These are phyloP conservation scores for Hyalella azteca DNA, from an alignment of 2,888 invertebrate genomes.

Conservation along the genomic window DNA sequence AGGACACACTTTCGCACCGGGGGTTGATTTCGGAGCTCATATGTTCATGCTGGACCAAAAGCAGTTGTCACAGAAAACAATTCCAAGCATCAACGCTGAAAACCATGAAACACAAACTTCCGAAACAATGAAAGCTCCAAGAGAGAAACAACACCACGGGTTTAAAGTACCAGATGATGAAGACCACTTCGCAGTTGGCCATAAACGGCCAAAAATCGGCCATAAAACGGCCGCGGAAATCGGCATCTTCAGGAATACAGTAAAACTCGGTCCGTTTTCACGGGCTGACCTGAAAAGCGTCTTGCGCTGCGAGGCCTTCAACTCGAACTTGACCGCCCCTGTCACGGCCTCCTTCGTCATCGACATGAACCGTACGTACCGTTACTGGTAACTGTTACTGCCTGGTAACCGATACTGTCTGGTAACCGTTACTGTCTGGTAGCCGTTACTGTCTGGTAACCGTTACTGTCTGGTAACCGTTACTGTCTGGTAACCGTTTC, in stretches of 20 bases:
- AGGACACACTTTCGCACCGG: not conserved
- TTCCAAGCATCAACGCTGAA: not conserved
- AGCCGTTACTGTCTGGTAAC: not conserved
- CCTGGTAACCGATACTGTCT: not conserved
- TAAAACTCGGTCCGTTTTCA: conserved; percentile 46
- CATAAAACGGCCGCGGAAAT: not conserved
- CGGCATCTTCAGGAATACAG: conserved; percentile 37
- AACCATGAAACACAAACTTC: not conserved
- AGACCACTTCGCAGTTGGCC: too few species aligned
- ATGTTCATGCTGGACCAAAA: not conserved
- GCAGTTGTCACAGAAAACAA: too few species aligned
- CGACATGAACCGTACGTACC: conserved; percentile 48
- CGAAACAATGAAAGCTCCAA: not conserved
- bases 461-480: not conserved
- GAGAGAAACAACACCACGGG: not conserved
- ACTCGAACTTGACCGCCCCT: conserved; percentile 41
- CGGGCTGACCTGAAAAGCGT: conserved; percentile 42
- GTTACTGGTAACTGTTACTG: not conserved
- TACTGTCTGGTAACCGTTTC: not conserved
- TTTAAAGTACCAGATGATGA: not conserved
- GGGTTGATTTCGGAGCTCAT: not conserved
- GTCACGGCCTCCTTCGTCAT: conserved; percentile 44
- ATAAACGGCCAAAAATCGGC: not conserved
- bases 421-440: not conserved
- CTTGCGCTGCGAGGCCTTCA: conserved; percentile 42